These are phyloP conservation scores for Mamestra brassicae DNA, from an alignment of 2,888 invertebrate genomes.

Conservation along the genomic window DNA sequence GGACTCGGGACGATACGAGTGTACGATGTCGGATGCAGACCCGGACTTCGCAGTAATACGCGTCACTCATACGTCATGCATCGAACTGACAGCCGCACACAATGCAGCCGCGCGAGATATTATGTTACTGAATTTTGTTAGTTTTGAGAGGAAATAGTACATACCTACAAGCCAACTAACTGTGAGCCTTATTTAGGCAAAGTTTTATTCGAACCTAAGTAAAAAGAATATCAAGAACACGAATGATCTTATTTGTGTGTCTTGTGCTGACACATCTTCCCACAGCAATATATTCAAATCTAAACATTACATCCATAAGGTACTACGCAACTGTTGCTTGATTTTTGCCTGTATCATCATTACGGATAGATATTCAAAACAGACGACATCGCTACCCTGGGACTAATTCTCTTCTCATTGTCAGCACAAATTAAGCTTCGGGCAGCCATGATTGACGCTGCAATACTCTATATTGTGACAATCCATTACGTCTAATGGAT, in stretches of 20 bases:
- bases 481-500: conserved; percentile 80
- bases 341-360: conserved; percentile 48
- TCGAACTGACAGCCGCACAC: conserved; percentile 34
- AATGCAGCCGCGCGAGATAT: conserved; percentile 20
- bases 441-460: conserved; percentile 75
- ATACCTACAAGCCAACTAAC: neutral
- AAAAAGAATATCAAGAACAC: neutral
- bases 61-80: conserved; percentile 48
- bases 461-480: conserved; percentile 73
- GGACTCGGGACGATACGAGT: conserved; percentile 6
- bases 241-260: neutral
- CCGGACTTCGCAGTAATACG: conserved; percentile 9
- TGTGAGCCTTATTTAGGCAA: neutral
- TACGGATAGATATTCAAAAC: conserved; percentile 56
- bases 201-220: too few species aligned
- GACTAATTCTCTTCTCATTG: conserved; percentile 74
- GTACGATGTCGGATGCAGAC: conserved; percentile 27
- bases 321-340: conserved; percentile 16
- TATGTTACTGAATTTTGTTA: conserved; percentile 14
- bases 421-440: conserved; percentile 73
- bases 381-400: conserved; percentile 65
- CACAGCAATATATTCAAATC: neutral
- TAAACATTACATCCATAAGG: conserved; percentile 5
- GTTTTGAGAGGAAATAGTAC: conserved; percentile 3
- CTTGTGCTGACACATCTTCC: neutral